These are phyloP conservation scores for Hippocampus kuda DNA, from an alignment of 2,797 vertebrate genomes.

Conservation along the genomic window DNA sequence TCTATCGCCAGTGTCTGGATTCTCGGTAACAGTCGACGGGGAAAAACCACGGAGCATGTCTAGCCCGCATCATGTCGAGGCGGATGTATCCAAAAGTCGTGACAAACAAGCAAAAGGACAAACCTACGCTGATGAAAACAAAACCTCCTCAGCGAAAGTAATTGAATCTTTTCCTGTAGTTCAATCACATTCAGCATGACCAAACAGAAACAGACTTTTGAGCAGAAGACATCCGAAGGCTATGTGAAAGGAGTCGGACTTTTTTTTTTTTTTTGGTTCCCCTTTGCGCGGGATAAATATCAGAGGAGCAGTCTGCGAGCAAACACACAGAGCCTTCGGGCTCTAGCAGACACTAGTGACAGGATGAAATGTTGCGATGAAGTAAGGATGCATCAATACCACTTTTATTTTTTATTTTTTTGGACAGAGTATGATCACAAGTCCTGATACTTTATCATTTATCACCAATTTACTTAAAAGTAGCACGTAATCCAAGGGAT, in stretches of 20 bases:
- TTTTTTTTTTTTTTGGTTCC: background rate
- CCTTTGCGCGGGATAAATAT: conserved; percentile 17
- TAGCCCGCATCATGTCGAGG: background rate
- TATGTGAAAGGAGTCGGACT: conserved; percentile 6
- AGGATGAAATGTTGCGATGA: conserved; percentile 24
- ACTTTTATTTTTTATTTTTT: background rate
- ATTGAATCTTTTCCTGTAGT: background rate
- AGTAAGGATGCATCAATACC: background rate
- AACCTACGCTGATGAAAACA: background rate
- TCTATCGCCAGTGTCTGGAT: background rate
- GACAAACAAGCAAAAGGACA: background rate
- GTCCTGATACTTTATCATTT: background rate
- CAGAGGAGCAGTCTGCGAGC: conserved; percentile 23
- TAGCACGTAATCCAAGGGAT: background rate
- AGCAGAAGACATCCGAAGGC: conserved; percentile 18
- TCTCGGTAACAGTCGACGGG: background rate
- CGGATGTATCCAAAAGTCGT: background rate
- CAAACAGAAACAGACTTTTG: conserved; percentile 15
- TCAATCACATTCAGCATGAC: background rate
- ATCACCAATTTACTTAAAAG: background rate
- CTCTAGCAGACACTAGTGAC: conserved; percentile 34
- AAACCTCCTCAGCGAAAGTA: background rate
- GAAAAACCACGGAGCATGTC: background rate
- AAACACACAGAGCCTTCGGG: conserved; percentile 37
- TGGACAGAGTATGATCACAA: background rate